Conservation (phyloP, 1,140 invertebrate species). For the Megalopta genalis region DNA sequence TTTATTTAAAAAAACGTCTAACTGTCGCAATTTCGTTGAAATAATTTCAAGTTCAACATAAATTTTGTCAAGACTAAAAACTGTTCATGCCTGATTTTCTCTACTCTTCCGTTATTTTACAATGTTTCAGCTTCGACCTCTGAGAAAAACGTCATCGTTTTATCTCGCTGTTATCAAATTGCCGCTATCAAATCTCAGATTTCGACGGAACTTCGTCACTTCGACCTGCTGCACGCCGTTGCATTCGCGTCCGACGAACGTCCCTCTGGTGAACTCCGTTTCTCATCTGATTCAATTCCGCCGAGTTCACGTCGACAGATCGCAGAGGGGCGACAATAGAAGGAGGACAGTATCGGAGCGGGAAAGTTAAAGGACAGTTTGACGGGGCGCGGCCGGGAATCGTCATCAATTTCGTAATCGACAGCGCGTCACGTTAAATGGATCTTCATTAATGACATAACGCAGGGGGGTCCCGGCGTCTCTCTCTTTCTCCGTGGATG, state of each 20-base stretch:
- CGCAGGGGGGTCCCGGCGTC: constrained; percentile 3
- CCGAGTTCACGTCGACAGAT: background rate
- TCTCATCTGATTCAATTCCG: background rate
- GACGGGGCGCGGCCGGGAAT: constrained; percentile 43
- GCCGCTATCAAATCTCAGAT: no score
- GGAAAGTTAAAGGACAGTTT: constrained; percentile 21
- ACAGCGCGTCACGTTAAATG: constrained; percentile 60
- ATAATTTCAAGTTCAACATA: no score
- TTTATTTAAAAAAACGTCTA: no score
- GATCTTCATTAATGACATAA: constrained; percentile 59
- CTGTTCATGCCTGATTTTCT: no score
- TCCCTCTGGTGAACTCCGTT: background rate
- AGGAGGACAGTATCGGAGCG: background rate
- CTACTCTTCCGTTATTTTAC: no score
- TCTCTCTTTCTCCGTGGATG: constrained; percentile 2
- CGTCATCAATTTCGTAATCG: constrained; percentile 67
- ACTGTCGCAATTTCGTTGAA: no score
- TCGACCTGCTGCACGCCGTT: no score
- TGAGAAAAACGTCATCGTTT: no score
- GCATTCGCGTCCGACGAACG: background rate
- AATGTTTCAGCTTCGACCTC: no score
- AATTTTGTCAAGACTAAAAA: no score
- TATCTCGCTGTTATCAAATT: no score
- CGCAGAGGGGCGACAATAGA: background rate
- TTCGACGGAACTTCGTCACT: no score